Evolutionary conservation across 2,797 vertebrate species (phyloP), one percentile per base, ranked within the genome.

Genomic region (Labeo calbasu): DNA sequence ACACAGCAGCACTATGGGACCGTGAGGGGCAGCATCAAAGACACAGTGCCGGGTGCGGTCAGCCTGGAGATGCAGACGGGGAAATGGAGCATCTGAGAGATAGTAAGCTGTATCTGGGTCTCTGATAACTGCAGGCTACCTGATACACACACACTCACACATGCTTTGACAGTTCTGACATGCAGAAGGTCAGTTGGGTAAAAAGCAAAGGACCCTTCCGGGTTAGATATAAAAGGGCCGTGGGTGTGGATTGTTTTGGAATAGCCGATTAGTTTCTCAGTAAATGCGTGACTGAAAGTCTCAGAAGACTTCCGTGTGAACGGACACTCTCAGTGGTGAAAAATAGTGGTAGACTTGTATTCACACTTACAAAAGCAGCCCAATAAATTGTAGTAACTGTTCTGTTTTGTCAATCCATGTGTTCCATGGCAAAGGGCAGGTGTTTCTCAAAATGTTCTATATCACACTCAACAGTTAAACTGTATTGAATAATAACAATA

Each of bases 81-180:
- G 87, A 87, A 88, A 84, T 69, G 77, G 66, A 77, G 71, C 72
- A 87, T 87, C 77, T 75, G 81, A 59, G 15, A 80, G 87, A 88
- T 85, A 79, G 66, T 15, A 36, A 57, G 28, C 17, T 73, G 80
- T 69, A 61, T 86, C 76, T 85, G 85, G 51, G 72, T 73, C 69
- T 82, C 53, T 51, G 51, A 73, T 66, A 63, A 61, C 59, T 65
- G 14, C 32, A n/a, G 55, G 55, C 65, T 51, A 71, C 55, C 80
- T 57, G 40, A 65, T 59, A 50, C 36, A 73, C 69, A 25, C 53
- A 50, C 25, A 65, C 21, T 36, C 25, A 63, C 57, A 61, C 40
- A 57, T 40, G 3, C 2, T 65, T 51, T 53, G 77, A 66, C 25
- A 68, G 28, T 55, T 48, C 21, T 36, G 7, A 80, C 8, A 80